phyloP scores from a whole-genome alignment of 2,113 vertebrate species.

The Chamaetylas fuelleborni region DNA sequence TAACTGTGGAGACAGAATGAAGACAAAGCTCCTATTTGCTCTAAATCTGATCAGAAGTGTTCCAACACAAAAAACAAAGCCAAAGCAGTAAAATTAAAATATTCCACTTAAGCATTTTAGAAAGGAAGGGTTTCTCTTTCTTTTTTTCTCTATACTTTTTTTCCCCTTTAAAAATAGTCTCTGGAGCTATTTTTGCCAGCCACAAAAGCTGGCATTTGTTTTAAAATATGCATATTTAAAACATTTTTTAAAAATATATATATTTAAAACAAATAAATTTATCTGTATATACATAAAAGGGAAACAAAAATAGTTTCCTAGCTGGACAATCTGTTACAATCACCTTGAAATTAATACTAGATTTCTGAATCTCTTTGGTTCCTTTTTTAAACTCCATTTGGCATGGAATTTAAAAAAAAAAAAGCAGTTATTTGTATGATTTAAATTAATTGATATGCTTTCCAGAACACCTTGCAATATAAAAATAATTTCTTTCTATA shows the following conservation, averaged over 20 bases:
- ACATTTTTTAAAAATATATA: background rate
- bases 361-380: background rate
- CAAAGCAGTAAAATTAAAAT: background rate
- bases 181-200: background rate
- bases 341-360: background rate
- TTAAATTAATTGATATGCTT: background rate
- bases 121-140: background rate
- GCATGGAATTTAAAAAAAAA: background rate
- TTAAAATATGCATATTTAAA: too few relatives aligned
- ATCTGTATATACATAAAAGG: background rate
- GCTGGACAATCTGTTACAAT: background rate
- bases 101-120: background rate
- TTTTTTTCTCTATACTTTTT: background rate
- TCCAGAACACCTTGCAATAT: background rate
- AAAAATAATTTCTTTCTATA: background rate
- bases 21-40: background rate
- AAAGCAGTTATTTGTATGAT: background rate
- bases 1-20: background rate
- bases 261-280: background rate
- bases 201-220: background rate
- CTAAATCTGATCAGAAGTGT: background rate
- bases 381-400: background rate
- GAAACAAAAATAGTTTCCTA: background rate
- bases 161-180: background rate
- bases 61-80: background rate